Evolutionary conservation across 2,888 invertebrate species (phyloP).

Genomic region (Cyclophora punctaria): DNA sequence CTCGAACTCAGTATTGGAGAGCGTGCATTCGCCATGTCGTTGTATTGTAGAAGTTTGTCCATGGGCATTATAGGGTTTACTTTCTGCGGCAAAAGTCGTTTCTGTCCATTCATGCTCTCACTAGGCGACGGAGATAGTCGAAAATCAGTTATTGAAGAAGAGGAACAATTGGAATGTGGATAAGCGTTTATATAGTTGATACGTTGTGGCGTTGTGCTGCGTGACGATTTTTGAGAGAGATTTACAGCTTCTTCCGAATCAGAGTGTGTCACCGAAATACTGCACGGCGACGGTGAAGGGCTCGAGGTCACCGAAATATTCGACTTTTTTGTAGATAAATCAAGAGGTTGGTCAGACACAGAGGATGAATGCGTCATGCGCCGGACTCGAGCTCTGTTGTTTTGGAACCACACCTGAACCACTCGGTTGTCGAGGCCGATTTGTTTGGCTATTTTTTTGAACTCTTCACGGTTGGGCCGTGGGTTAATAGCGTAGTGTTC

Average conservation of each 20-base stretch:
- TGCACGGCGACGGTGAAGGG: conserved; percentile 78
- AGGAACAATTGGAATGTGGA: conserved; percentile 78
- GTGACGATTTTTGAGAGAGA: conserved; percentile 81
- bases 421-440: conserved; percentile 85
- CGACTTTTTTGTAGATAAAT: conserved; percentile 89
- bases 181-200: conserved; percentile 65
- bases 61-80: conserved; percentile 75
- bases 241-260: conserved; percentile 85
- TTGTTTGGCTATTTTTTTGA: conserved; percentile 89
- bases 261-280: conserved; percentile 77
- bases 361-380: conserved; percentile 71
- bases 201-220: conserved; percentile 77
- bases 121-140: conserved; percentile 69
- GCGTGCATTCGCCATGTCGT: conserved; percentile 72
- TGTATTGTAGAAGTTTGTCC: conserved; percentile 76
- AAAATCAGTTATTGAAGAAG: conserved; percentile 66
- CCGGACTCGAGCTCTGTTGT: conserved; percentile 91
- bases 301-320: conserved; percentile 71
- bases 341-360: conserved; percentile 86
- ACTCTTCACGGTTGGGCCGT: conserved; percentile 94
- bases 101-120: conserved; percentile 51
- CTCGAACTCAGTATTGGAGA: conserved; percentile 76
- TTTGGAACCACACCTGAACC: conserved; percentile 97
- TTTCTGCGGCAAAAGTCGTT: conserved; percentile 48
- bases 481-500: conserved; percentile 93